A percentile compares a stretch with the other conserved stretches of the same genome.
Evolutionary conservation across 2,797 vertebrate species (phyloP).

Genomic region (Balearica regulorum): DNA sequence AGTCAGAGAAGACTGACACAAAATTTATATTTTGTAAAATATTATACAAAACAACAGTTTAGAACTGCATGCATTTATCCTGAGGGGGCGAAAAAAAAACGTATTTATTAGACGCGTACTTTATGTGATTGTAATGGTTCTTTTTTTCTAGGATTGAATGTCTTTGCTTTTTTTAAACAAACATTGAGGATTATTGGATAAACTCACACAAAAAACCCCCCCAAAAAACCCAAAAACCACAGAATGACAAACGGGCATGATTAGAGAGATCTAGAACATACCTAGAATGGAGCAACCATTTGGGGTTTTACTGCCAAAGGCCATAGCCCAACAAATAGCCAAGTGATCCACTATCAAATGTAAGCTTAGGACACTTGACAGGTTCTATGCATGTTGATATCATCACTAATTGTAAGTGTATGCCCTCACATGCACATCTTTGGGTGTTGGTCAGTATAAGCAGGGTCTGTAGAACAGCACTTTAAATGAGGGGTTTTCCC

Average conservation of each 20-base stretch:
- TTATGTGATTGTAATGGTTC: background rate
- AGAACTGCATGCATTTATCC: background rate
- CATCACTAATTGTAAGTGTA: accelerated
- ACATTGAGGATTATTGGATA: background rate
- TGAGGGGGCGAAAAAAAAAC: background rate
- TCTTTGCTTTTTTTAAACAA: background rate
- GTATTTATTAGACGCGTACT: background rate
- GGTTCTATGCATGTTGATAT: background rate
- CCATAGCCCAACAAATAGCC: background rate
- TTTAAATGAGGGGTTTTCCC: background rate
- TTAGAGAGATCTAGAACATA: background rate
- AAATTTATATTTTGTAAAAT: background rate
- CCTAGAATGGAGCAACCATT: background rate
- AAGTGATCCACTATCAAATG: background rate
- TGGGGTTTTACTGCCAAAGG: background rate
- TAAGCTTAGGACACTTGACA: background rate
- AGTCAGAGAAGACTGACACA: background rate
- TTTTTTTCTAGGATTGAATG: background rate
- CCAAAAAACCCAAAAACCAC: no score
- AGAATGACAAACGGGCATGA: background rate
- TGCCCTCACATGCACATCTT: background rate
- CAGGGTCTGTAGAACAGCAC: background rate
- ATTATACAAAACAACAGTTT: background rate
- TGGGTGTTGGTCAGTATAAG: background rate
- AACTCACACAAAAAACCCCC: no score